Evolutionary conservation across 2,888 invertebrate genomes (phyloP).

Genomic region (Alitta virens): DNA sequence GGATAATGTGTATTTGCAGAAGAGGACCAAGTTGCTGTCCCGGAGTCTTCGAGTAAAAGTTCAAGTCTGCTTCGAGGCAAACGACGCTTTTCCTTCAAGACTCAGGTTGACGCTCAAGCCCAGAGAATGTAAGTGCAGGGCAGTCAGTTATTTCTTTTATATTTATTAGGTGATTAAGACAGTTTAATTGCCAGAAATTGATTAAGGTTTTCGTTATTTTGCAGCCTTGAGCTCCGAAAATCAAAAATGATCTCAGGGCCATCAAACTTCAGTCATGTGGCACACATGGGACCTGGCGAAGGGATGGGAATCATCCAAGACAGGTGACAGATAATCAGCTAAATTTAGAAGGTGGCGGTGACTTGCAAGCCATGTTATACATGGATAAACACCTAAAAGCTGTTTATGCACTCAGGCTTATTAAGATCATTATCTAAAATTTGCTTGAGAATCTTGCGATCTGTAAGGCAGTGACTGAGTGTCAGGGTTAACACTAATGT

Average conservation of each 20-base stretch:
- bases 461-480: too few species aligned
- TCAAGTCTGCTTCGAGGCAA: constrained; percentile 20
- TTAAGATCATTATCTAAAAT: too few species aligned
- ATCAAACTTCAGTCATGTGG: constrained; percentile 95
- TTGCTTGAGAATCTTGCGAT: too few species aligned
- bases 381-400: too few species aligned
- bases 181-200: too few species aligned
- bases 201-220: neutral
- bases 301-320: constrained; percentile 9
- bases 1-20: constrained; percentile 10
- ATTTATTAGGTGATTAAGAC: neutral
- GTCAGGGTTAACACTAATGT: too few species aligned
- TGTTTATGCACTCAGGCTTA: too few species aligned
- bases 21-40: constrained; percentile 26
- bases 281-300: constrained; percentile 87
- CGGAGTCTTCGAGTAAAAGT: constrained; percentile 19
- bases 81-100: constrained; percentile 30
- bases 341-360: too few species aligned
- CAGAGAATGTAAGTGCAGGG: constrained; percentile 9
- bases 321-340: too few species aligned
- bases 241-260: constrained; percentile 78
- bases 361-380: too few species aligned
- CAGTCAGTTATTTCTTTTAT: neutral
- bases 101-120: constrained; percentile 7
- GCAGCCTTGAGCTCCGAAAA: constrained; percentile 12